These are phyloP conservation scores for Papilio aristodemus DNA, from an alignment of 1,140 invertebrate genomes.

Conservation along the genomic window DNA sequence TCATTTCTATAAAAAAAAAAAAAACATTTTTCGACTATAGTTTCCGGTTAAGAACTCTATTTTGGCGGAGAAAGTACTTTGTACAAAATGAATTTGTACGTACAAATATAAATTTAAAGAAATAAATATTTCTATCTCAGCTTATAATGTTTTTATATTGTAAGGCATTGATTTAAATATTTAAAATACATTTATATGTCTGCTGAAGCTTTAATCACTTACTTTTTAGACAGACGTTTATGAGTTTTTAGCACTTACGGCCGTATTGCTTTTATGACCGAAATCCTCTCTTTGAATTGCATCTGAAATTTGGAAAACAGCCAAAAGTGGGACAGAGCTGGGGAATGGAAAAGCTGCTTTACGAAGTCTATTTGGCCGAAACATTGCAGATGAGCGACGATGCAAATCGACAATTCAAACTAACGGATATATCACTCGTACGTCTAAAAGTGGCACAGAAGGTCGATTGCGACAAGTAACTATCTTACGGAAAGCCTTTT, in stretches of 20 bases:
- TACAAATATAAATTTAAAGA: no score
- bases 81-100: no score
- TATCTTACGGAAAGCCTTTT: no score
- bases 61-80: no score
- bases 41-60: background rate
- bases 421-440: conserved; percentile 13
- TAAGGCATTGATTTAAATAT: no score
- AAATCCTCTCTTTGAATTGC: conserved; percentile 31
- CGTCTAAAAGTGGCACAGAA: background rate
- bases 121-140: no score
- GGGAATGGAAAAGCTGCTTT: conserved; percentile 33
- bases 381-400: conserved; percentile 30
- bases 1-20: no score
- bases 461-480: no score
- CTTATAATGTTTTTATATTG: no score
- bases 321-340: conserved; percentile 31
- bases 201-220: background rate
- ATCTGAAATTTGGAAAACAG: conserved; percentile 32
- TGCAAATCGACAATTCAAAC: conserved; percentile 30
- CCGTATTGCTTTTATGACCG: conserved; percentile 30
- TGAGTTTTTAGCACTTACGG: conserved; percentile 11
- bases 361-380: conserved; percentile 32
- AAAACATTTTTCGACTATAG: background rate
- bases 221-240: conserved; percentile 7
- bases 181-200: background rate